Conservation (phyloP, 2,888 invertebrate species). For the Camptogramma bilineatum region DNA sequence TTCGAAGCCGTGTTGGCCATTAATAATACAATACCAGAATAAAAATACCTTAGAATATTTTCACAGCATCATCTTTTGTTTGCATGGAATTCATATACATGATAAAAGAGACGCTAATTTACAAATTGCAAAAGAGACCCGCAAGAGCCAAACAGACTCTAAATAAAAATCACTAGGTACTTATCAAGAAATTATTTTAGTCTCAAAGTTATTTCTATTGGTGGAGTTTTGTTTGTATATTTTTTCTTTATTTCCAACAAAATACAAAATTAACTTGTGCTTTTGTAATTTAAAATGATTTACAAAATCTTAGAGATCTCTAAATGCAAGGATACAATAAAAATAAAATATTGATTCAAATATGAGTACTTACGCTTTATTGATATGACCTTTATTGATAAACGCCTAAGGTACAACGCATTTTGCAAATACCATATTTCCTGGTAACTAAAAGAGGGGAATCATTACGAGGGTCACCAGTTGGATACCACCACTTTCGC, state of each 20-base stretch:
- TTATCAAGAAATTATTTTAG: neutral
- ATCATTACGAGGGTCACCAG: constrained; percentile 56
- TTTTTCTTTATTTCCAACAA: too few relatives aligned
- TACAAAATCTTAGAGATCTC: neutral
- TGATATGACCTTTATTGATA: neutral
- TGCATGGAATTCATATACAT: neutral
- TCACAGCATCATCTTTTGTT: neutral
- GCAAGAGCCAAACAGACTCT: neutral
- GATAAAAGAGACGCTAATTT: neutral
- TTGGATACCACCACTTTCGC: constrained; percentile 71
- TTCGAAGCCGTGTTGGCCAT: constrained; percentile 21
- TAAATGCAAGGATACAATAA: too few relatives aligned
- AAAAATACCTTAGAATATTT: neutral
- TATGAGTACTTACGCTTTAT: neutral
- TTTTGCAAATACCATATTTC: constrained; percentile 9
- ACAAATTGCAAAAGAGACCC: neutral
- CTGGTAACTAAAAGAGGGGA: constrained; percentile 53
- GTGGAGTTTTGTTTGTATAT: neutral
- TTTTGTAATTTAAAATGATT: neutral
- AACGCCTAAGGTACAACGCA: neutral
- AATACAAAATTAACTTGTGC: too few relatives aligned
- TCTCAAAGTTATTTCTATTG: neutral
- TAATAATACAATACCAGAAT: too few relatives aligned
- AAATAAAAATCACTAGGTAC: neutral
- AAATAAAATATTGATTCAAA: too few relatives aligned